phyloP scores from a whole-genome alignment of 1,140 invertebrate species.

The Ectropis grisescens region DNA sequence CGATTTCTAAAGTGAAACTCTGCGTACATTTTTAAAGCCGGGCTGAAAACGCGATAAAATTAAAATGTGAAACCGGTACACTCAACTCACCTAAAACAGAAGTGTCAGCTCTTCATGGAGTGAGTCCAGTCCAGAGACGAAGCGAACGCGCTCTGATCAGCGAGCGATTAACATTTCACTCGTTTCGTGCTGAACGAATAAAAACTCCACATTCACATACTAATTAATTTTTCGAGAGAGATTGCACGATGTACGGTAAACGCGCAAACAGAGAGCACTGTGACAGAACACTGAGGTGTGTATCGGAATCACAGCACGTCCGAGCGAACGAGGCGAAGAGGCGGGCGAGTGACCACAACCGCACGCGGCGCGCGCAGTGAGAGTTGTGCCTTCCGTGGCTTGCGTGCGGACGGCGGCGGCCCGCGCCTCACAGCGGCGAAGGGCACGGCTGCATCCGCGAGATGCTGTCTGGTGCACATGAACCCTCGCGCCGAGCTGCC shows the following conservation, averaged over 20 bases:
- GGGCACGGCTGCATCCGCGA: constrained; percentile 38
- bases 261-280: constrained; percentile 37
- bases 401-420: constrained; percentile 27
- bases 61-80: no score
- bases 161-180: constrained; percentile 56
- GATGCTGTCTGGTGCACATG: constrained; percentile 29
- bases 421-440: constrained; percentile 24
- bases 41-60: no score
- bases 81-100: constrained; percentile 38
- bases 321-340: constrained; percentile 24
- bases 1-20: no score
- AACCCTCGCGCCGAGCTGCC: constrained; percentile 8
- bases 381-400: constrained; percentile 42
- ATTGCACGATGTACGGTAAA: constrained; percentile 38
- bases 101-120: constrained; percentile 50
- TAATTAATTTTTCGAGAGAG: constrained; percentile 56
- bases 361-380: constrained; percentile 61
- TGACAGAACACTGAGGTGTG: constrained; percentile 41
- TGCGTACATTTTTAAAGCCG: no score
- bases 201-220: constrained; percentile 60
- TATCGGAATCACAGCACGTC: constrained; percentile 14
- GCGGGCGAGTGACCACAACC: constrained; percentile 41
- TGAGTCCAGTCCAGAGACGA: constrained; percentile 24
- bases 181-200: constrained; percentile 45
- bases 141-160: constrained; percentile 30